These are phyloP conservation scores for Ectropis crepuscularia DNA, from an alignment of 2,888 invertebrate genomes.

Conservation along the genomic window DNA sequence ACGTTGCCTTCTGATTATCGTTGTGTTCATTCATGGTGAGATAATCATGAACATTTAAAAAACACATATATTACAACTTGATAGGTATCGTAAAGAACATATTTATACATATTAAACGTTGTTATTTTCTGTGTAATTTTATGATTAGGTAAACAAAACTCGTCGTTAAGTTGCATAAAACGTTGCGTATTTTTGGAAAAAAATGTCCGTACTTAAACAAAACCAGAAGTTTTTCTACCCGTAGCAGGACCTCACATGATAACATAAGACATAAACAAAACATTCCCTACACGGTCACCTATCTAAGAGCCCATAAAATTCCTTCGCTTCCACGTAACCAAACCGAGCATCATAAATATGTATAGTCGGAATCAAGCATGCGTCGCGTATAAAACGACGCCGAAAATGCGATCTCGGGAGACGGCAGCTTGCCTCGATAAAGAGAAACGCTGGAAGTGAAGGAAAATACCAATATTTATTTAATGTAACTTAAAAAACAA, in stretches of 20 bases:
- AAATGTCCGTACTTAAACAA: background rate
- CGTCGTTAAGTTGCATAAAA: no score
- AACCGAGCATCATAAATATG: constrained; percentile 80
- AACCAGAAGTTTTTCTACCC: background rate
- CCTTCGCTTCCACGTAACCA: constrained; percentile 64
- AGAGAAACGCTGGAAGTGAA: constrained; percentile 49
- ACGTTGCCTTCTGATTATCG: no score
- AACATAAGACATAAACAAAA: constrained; percentile 49
- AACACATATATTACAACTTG: no score
- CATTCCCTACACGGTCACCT: constrained; percentile 66
- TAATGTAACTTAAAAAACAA: no score
- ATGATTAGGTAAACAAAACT: no score
- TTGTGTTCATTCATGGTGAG: no score
- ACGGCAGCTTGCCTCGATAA: constrained; percentile 54
- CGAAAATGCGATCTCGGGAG: constrained; percentile 82
- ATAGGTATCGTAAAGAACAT: no score
- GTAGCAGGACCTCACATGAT: constrained; percentile 8
- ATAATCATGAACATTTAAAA: no score
- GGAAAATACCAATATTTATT: background rate
- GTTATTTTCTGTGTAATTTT: no score
- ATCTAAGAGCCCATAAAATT: constrained; percentile 75
- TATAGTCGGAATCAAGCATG: constrained; percentile 83
- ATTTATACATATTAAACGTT: no score
- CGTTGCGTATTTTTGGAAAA: no score
- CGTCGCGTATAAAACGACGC: constrained; percentile 81